Conservation (phyloP, 1,140 invertebrate genomes). For the Centruroides sculpturatus region DNA sequence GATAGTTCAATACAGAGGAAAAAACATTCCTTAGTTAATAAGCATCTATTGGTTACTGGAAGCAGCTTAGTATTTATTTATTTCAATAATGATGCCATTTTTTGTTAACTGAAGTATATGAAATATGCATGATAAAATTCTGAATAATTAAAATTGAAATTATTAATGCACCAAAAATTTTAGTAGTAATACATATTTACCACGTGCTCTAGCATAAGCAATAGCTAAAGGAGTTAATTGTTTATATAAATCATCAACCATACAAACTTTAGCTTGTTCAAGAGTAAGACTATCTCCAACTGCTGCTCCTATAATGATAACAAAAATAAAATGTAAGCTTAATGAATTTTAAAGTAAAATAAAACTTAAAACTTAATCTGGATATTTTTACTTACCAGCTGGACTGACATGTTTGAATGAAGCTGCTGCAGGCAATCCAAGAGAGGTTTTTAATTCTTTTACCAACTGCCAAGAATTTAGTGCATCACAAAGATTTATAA, state of each 20-base stretch:
- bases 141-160: no score
- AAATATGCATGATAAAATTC: no score
- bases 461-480: conserved; percentile 96
- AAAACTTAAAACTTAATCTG: not conserved
- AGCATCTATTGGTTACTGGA: no score
- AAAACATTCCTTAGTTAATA: no score
- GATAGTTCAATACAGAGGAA: no score
- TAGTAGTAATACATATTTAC: conserved; percentile 20
- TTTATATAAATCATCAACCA: conserved; percentile 71
- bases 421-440: conserved; percentile 76
- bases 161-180: no score
- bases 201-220: conserved; percentile 86
- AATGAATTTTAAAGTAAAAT: no score
- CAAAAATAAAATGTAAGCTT: not conserved
- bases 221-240: conserved; percentile 70
- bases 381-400: conserved; percentile 37
- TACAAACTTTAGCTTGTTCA: conserved; percentile 71
- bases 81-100: no score
- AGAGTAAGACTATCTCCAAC: conserved; percentile 60
- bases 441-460: conserved; percentile 60
- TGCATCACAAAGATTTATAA: conserved; percentile 94
- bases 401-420: conserved; percentile 98
- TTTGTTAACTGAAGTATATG: no score
- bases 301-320: conserved; percentile 49
- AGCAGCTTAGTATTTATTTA: no score